Conservation (phyloP, 1,140 invertebrate species). For the Babylonia areolata region DNA sequence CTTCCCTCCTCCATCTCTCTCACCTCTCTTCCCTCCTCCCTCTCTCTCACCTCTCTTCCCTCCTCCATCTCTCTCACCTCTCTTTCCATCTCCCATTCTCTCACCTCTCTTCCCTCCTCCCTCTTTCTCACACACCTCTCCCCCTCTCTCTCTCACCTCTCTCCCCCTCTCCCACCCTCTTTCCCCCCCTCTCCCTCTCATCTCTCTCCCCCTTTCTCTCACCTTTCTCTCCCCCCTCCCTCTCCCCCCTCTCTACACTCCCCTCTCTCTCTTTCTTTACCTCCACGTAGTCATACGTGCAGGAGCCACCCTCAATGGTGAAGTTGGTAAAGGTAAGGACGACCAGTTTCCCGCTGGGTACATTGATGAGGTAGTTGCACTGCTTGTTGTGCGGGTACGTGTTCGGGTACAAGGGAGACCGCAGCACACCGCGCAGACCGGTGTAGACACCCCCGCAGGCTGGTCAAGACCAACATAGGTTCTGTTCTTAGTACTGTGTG, state of each 20-base stretch:
- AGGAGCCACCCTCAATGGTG: constrained; percentile 90
- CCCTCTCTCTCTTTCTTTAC: constrained; percentile 45
- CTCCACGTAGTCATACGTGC: constrained; percentile 95
- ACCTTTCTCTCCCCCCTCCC: too few relatives aligned
- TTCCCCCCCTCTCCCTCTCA: neutral
- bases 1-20: too few relatives aligned
- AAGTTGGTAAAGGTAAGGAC: constrained; percentile 82
- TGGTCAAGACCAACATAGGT: too few relatives aligned
- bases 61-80: too few relatives aligned
- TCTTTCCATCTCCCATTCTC: too few relatives aligned
- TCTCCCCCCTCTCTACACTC: too few relatives aligned
- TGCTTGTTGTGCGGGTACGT: constrained; percentile 95
- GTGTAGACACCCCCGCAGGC: constrained; percentile 74
- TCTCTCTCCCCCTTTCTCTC: neutral
- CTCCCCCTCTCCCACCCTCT: neutral
- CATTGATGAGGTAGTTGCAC: constrained; percentile 94
- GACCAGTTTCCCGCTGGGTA: constrained; percentile 88
- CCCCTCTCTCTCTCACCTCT: too few relatives aligned
- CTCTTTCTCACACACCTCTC: too few relatives aligned
- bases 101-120: too few relatives aligned
- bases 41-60: too few relatives aligned
- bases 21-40: too few relatives aligned
- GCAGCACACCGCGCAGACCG: constrained; percentile 54
- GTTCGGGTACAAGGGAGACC: constrained; percentile 90
- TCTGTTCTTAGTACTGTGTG: too few relatives aligned